Base-by-base conservation (phyloP, 2,888 invertebrate genomes). In the Acheta domesticus region DNA sequence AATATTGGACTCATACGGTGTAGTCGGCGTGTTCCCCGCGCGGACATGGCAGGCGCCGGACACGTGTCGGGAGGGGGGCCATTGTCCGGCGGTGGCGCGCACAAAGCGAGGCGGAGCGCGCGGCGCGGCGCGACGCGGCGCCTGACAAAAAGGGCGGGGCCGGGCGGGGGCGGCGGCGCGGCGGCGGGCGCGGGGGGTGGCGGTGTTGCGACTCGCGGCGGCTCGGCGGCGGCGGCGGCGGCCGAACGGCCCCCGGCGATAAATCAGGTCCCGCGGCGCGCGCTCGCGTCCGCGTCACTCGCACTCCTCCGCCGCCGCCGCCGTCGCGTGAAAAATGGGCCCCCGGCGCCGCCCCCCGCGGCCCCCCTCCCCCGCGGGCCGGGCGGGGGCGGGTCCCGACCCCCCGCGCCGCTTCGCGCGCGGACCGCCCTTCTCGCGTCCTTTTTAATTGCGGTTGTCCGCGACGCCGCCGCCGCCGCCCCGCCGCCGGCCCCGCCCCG, bases 1-100 rank as follows among this genome's bases (percentile, higher is more conserved):
- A 62, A 62, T 62, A 62, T 62, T 62, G 62, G 62, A 62, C 62
- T 62, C 62, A 62, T 62, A 62, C 62, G 62, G 62, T 62, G 62
- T 62, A 62, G 62, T 62, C 62, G 62, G 62, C 62, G 62, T 62
- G 62, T 62, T n/a, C 62, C n/a, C 8, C 16, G 62, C 62, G 62
- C 16, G 16, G 62, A 62, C 62, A 62, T 62, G 62, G 62, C 62
- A 62, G 62, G 62, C 62, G 62, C 62, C 16, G 62, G 62, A 62
- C 62, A 62, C 62, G 62, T 62, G 62, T 62, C 14, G 62, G 62
- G 62, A 62, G n/a, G 62, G 62, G 62, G 62, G 62, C 62, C 16
- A 62, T 62, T 14, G 62, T 62, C 62, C 62, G 4, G 14, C 16
- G 62, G n/a, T 19, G 4, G 14, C n/a, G 62, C 16, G 62, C 14